These are phyloP conservation scores for Anolis apletophallus DNA, from an alignment of 2,797 vertebrate species.

Conservation along the genomic window DNA sequence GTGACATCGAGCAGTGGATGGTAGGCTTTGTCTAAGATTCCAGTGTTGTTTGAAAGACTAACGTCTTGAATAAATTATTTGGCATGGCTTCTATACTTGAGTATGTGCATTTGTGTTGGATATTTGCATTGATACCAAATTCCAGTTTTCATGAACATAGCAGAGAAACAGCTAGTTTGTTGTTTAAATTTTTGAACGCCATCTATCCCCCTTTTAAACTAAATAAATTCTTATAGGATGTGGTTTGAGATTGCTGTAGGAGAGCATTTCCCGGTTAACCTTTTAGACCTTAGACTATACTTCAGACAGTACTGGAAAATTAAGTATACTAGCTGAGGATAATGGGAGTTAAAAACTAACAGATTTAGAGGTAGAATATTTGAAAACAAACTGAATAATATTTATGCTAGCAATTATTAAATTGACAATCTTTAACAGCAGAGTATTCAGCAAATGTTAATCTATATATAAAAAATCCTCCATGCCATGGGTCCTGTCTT, in stretches of 20 bases:
- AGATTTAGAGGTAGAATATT: too few species aligned
- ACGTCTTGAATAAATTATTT: slow-evolving; percentile 39
- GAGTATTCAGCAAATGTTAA: too few species aligned
- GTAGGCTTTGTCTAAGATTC: slow-evolving; percentile 79
- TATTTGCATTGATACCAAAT: not conserved
- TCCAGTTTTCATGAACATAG: not conserved
- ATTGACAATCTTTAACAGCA: not conserved
- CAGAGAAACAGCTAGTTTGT: not conserved
- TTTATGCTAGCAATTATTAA: not conserved
- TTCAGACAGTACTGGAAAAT: not conserved
- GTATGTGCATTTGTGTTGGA: not conserved
- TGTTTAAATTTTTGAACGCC: not conserved
- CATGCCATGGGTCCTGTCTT: too few species aligned
- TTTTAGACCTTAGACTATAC: not conserved
- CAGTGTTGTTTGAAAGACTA: not conserved
- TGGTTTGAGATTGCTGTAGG: not conserved
- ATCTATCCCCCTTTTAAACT: not conserved
- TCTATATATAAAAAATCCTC: too few species aligned
- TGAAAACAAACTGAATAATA: not conserved
- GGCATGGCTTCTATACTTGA: not conserved
- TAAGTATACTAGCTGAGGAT: too few species aligned
- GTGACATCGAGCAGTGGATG: slow-evolving; percentile 98
- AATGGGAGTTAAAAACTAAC: too few species aligned
- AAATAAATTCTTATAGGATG: not conserved
- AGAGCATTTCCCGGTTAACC: not conserved